phyloP scores from a whole-genome alignment of 2,888 invertebrate species.

The Drosophila kuntzei region DNA sequence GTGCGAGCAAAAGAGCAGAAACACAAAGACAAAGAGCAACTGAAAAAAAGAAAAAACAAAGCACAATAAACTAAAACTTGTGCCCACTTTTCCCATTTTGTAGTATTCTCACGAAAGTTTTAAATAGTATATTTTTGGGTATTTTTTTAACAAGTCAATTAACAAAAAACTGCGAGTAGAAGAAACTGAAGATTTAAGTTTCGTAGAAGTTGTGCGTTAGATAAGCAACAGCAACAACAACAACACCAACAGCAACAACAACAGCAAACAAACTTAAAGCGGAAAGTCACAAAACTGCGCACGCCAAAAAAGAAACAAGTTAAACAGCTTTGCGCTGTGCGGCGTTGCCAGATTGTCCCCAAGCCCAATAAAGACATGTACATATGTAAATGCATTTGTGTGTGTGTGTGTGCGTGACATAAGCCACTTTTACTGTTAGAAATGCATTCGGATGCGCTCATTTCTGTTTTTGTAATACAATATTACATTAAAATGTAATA shows the following conservation, averaged over 20 bases:
- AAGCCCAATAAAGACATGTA: conserved; percentile 31
- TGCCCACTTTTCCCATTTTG: conserved; percentile 39
- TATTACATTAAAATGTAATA: conserved; percentile 23
- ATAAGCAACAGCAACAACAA: conserved; percentile 46
- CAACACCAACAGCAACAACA: conserved; percentile 37
- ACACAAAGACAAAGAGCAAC: conserved; percentile 14
- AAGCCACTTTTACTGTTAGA: conserved; percentile 79
- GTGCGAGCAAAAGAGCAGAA: conserved; percentile 7
- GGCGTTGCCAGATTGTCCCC: conserved; percentile 71
- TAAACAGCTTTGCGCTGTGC: conserved; percentile 68
- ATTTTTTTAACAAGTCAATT: conserved; percentile 69
- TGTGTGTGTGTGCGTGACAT: conserved; percentile 66
- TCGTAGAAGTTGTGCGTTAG: conserved; percentile 60
- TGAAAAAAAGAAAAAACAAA: conserved; percentile 15
- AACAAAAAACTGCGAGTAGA: conserved; percentile 35
- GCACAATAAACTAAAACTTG: conserved; percentile 29
- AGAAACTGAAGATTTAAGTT: conserved; percentile 28
- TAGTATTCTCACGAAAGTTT: conserved; percentile 53
- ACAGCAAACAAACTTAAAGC: conserved; percentile 51
- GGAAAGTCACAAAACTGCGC: conserved; percentile 70
- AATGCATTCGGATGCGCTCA: conserved; percentile 67
- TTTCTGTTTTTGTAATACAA: conserved; percentile 23
- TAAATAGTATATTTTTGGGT: conserved; percentile 20
- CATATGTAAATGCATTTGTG: conserved; percentile 38
- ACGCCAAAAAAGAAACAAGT: conserved; percentile 79